phyloP scores from a whole-genome alignment of 2,888 invertebrate genomes.

The Chalcosyrphus nemorum region DNA sequence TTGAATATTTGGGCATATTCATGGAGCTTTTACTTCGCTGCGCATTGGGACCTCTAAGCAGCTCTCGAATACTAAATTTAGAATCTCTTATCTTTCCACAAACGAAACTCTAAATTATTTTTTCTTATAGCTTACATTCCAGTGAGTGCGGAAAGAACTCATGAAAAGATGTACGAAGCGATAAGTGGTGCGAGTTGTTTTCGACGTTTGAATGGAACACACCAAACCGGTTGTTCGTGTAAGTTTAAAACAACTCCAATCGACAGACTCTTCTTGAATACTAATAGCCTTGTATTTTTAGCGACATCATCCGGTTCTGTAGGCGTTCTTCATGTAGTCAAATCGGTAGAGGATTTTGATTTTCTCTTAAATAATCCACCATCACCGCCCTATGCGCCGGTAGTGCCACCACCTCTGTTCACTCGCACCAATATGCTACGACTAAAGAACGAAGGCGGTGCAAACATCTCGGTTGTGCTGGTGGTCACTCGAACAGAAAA shows the following conservation, averaged over 20 bases:
- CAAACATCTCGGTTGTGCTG: slow-evolving; percentile 87
- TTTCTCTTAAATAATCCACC: slow-evolving; percentile 88
- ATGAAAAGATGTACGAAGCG: slow-evolving; percentile 90
- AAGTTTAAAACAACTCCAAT: slow-evolving; percentile 82
- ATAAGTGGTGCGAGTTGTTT: slow-evolving; percentile 92
- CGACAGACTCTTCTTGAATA: no score
- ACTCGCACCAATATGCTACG: slow-evolving; percentile 84
- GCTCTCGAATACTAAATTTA: no score
- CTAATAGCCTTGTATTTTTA: slow-evolving; percentile 73
- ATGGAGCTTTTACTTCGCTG: no score
- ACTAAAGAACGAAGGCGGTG: slow-evolving; percentile 83
- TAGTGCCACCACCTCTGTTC: slow-evolving; percentile 86
- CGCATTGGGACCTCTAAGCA: no score
- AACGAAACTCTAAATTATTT: not conserved
- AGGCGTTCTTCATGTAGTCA: slow-evolving; percentile 91
- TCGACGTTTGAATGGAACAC: slow-evolving; percentile 95
- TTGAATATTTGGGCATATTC: no score
- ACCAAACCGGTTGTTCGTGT: slow-evolving; percentile 98
- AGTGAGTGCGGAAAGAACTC: slow-evolving; percentile 83
- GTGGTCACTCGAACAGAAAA: slow-evolving; percentile 81
- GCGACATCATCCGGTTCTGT: slow-evolving; percentile 88
- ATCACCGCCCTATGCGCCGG: slow-evolving; percentile 91
- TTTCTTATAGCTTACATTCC: slow-evolving; percentile 41
- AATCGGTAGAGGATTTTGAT: slow-evolving; percentile 85
- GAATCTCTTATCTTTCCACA: no score